Conservation (phyloP, 2,888 invertebrate species). For the Dryobotodes eremita region DNA sequence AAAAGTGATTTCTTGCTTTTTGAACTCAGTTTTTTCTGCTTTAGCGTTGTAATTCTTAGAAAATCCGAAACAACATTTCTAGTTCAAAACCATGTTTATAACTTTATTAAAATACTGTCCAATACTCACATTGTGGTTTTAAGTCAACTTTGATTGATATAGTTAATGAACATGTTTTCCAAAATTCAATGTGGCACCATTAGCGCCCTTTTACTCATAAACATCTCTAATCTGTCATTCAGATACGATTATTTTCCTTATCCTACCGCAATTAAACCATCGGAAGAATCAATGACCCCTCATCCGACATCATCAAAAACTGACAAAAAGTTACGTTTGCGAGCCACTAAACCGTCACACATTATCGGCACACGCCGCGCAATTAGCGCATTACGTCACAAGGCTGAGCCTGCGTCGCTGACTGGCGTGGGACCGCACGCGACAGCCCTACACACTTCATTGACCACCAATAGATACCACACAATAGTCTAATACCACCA, state of each 20-base stretch:
- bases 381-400: constrained; percentile 68
- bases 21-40: too few relatives aligned
- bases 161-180: background rate
- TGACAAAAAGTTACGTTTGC: constrained; percentile 62
- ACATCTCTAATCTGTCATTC: background rate
- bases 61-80: background rate
- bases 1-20: background rate
- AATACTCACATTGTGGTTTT: too few relatives aligned
- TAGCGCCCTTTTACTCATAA: background rate
- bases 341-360: constrained; percentile 61
- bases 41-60: background rate
- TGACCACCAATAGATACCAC: constrained; percentile 66
- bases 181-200: background rate
- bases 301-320: constrained; percentile 41
- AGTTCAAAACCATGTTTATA: background rate
- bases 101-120: background rate
- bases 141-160: background rate
- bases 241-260: constrained; percentile 1
- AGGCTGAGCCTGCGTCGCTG: constrained; percentile 36
- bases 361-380: constrained; percentile 67
- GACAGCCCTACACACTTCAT: constrained; percentile 44
- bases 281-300: constrained; percentile 12
- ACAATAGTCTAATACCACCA: background rate
- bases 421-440: constrained; percentile 58
- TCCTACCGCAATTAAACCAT: constrained; percentile 5